These are phyloP conservation scores for Bombus turneri DNA, from an alignment of 1,140 invertebrate genomes.

Conservation along the genomic window DNA sequence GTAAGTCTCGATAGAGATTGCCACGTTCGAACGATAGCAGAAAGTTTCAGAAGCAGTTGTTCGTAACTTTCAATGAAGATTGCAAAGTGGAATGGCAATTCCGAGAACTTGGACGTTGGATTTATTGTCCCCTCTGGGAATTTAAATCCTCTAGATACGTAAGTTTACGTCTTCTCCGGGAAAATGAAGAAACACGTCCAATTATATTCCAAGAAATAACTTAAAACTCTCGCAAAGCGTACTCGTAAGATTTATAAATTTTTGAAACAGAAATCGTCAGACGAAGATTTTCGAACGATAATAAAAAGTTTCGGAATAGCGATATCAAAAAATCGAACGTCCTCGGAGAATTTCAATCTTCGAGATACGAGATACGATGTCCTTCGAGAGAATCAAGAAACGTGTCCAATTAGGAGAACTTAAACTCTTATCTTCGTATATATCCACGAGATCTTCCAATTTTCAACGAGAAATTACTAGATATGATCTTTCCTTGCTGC, in stretches of 20 bases:
- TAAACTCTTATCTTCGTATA: not conserved
- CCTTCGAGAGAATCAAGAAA: not conserved
- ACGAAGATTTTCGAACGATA: not conserved
- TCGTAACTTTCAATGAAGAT: constrained; percentile 15
- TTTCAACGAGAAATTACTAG: not conserved
- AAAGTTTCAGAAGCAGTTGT: not conserved
- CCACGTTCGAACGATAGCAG: not conserved
- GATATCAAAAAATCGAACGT: too few relatives aligned
- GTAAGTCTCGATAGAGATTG: constrained; percentile 2
- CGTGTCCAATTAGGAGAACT: not conserved
- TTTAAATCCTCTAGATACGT: not conserved
- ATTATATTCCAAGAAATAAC: not conserved
- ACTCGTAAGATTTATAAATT: not conserved
- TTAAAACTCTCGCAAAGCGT: not conserved
- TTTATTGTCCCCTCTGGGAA: not conserved
- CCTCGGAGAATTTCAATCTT: too few relatives aligned
- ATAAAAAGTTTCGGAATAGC: not conserved
- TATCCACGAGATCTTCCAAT: not conserved
- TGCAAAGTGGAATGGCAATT: not conserved
- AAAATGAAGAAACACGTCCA: not conserved
- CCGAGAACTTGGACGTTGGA: not conserved
- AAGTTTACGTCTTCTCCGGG: not conserved
- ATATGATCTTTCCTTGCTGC: not conserved
- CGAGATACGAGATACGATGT: too few relatives aligned
- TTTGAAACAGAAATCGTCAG: not conserved